Base-by-base conservation (phyloP, 2,113 vertebrate genomes). In the Nothobranchius kuhntae region DNA sequence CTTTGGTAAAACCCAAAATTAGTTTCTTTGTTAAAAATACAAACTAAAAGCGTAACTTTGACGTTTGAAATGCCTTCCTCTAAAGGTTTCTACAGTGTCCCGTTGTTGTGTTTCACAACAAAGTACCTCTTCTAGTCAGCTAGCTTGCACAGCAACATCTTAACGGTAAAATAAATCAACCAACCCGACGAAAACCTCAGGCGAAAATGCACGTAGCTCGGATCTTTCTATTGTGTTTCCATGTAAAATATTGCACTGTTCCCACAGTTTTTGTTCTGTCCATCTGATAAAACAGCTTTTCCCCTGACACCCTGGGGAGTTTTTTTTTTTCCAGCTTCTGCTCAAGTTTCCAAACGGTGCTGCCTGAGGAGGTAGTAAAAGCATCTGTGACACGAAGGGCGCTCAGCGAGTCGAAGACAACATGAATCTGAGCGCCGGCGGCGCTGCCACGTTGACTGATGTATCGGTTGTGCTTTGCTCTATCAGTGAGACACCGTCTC, bases 181-280 rank as follows among this genome's bases (percentile, higher is more conserved):
- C 3, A 42, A 53, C 55, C 9, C 9, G 42, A 13, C 65, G 35
- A 72, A 56, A 73, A 66, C 66, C 80, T 79, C 81, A 79, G 80
- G 67, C 70, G 54, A 64, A 36, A 65, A 35, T 7, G 26, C 17
- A 15, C 52, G n/a, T 56, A 63, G 73, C 78, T 80, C 86, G 81
- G 61, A 74, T 71, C 74, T 74, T 75, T 86, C 73, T 67, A 74
- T 72, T 80, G 69, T 67, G 85, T 86, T 87, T 90, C 77, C 87
- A 85, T 87, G 73, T 91, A 83, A 89, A 89, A 91, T 94, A 93
- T 93, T 93, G 92, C 92, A 93, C 90, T 72, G 75, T 82, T 89
- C 89, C 91, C 87, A 81, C 74, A 76, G 62, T 86, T 76, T 91
- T 87, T 88, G 86, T 87, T 88, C 80, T 81, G 54, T 71, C 66